These are phyloP conservation scores for Cerastis leucographa DNA, from an alignment of 2,888 invertebrate genomes.

Conservation along the genomic window DNA sequence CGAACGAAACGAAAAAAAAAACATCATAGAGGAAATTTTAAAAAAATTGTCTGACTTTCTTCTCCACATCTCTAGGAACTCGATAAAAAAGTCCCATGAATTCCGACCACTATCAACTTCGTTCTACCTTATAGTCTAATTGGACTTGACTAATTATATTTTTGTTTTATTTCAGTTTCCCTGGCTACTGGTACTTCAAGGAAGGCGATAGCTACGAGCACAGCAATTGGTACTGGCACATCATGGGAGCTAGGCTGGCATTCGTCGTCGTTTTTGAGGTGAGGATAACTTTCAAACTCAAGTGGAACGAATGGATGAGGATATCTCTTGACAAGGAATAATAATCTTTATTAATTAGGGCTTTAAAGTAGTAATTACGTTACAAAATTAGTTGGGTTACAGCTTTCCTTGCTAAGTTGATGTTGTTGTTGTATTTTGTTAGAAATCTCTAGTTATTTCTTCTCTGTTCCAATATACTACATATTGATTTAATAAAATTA, in stretches of 20 bases:
- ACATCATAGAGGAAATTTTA: too few relatives aligned
- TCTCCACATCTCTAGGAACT: too few relatives aligned
- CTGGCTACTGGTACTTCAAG: slow-evolving; percentile 94
- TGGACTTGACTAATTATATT: background rate
- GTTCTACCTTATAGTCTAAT: too few relatives aligned
- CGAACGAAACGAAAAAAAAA: too few relatives aligned
- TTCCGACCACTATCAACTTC: too few relatives aligned
- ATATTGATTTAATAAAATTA: background rate
- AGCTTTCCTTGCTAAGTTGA: background rate
- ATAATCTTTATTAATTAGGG: background rate
- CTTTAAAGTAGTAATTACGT: background rate
- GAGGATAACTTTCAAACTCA: background rate
- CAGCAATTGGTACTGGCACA: slow-evolving; percentile 96
- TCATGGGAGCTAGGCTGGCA: slow-evolving; percentile 96
- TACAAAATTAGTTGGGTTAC: background rate
- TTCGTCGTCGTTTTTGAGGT: slow-evolving; percentile 99
- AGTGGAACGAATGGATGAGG: background rate
- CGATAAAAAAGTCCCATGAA: too few relatives aligned
- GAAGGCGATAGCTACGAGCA: slow-evolving; percentile 90
- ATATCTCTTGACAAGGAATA: background rate
- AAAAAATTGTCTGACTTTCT: too few relatives aligned
- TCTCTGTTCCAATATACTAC: background rate
- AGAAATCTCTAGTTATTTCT: background rate
- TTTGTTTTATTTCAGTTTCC: slow-evolving; percentile 91
- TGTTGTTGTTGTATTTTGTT: background rate